Conservation (phyloP, 2,797 vertebrate species). For the Gambelia wislizenii region DNA sequence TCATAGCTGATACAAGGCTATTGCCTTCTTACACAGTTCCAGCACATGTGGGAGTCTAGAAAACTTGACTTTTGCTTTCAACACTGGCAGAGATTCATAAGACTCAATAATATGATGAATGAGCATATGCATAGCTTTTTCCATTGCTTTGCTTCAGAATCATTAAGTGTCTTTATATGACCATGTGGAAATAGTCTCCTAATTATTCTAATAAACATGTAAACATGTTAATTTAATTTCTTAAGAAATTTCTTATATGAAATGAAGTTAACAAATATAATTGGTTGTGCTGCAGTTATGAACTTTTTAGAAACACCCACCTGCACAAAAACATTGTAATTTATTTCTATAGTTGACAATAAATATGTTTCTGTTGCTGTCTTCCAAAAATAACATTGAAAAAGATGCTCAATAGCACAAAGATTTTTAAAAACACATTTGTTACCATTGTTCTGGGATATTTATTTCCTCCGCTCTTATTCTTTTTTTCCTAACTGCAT, state of each 20-base stretch:
- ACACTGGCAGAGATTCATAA: neutral
- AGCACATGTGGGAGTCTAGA: neutral
- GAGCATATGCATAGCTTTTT: neutral
- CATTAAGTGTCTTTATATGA: neutral
- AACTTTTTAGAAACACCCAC: slow-evolving; percentile 42
- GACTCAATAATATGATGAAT: neutral
- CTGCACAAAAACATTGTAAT: slow-evolving; percentile 47
- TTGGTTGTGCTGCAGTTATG: slow-evolving; percentile 45
- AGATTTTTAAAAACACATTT: slow-evolving; percentile 39
- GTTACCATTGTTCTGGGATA: slow-evolving; percentile 12
- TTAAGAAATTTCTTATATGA: too few relatives aligned
- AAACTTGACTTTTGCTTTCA: neutral
- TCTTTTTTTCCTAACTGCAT: slow-evolving; percentile 21
- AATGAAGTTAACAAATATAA: slow-evolving; percentile 20
- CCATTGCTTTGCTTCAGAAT: neutral
- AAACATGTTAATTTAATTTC: slow-evolving; percentile 14
- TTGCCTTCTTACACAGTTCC: neutral
- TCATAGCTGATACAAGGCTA: too few relatives aligned
- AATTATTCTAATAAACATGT: slow-evolving; percentile 17
- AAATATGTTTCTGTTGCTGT: slow-evolving; percentile 29
- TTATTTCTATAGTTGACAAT: slow-evolving; percentile 59
- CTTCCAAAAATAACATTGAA: slow-evolving; percentile 45
- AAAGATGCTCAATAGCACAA: slow-evolving; percentile 34
- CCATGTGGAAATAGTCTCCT: neutral
- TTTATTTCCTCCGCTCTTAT: slow-evolving; percentile 50